Base-by-base conservation (phyloP, 2,888 invertebrate genomes). In the Listrodromus nycthemerus region DNA sequence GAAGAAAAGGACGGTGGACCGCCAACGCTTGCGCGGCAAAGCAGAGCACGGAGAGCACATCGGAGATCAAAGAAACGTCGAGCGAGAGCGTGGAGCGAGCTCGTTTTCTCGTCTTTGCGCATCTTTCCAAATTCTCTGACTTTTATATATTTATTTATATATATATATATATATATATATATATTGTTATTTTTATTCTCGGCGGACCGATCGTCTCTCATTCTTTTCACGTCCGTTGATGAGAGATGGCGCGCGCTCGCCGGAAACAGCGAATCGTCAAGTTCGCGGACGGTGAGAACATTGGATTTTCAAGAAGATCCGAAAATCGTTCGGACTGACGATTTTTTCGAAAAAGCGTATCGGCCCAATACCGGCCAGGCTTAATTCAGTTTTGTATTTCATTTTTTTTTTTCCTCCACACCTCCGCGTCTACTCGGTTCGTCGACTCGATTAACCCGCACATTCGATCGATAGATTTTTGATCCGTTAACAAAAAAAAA, bases 171-270 rank as follows among this genome's bases (percentile, higher is more conserved):
- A 27, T 16, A 13, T 1, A 61, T 6, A 48, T 6, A 13, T 13
- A 48, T 48, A 48, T 33, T n/a, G n/a, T n/a, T 86, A 74, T 86
- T 69, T 83, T 82, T 83, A 83, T 71, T 80, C 50, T 27, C 82
- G 41, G 33, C 61, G 30, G n/a, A 30, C 10, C 50, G 50, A 67
- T 61, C 30, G 52, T 83, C 74, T 80, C 45, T 80, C 81, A 67
- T 76, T 79, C 71, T 80, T 76, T 81, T 83, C 83, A 83, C 61
- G 76, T 84, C 74, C 48, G 74, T 61, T 82, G 79, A 85, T 85
- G 83, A 83, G 70, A 76, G 75, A 77, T 79, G 58, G 50, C 69
- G 45, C 50, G 13, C 37, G 10, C 37, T 2, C 37, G 10, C 10
- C 37, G 2, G 37, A 10, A 2, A 37, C n/a, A 50, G 63, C 41